Base-by-base conservation (phyloP, 2,888 invertebrate species). In the Zelleria hepariella region DNA sequence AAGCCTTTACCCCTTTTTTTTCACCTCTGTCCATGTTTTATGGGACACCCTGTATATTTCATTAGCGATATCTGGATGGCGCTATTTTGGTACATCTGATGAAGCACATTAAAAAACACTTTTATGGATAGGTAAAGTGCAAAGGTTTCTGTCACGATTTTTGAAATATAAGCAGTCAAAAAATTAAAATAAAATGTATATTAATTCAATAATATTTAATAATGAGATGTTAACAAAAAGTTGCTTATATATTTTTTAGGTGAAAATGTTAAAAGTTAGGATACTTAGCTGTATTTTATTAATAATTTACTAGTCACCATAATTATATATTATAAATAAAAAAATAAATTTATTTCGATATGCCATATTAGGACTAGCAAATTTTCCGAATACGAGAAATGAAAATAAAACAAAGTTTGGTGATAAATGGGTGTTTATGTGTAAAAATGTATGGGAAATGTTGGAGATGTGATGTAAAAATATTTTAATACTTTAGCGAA, bases 391-490 rank as follows among this genome's bases (percentile, higher is more conserved):
- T 61, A 59, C 58, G 21, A 54, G 67, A 65, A 66, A 64, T 62
- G 61, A 59, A 66, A 67, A 64, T 64, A 58, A 62, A 66, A 68
- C 65, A 71, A 72, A 77, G 77, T 70, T 75, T 72, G 65, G 21
- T 5, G 25, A 18, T 18, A 72, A 68, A 80, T 77, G 78, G 64
- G 64, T 73, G 71, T 32, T 57, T 48, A 15, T 21, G 7, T 47
- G 57, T 23, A 21, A n/a, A 18, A 32, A 18, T 60, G 60, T 60
- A 72, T 77, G 75, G 61, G 69, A 72, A 69, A 74, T 73, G 67
- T 71, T 75, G 75, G 73, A 69, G 80, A 74, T 84, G 84, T 83
- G 82, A 84, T 85, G 69, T 84, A 78, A 77, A 71, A 15, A 42
- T 42, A 42, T 5, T 4, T 71, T 77, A 75, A 70, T 75, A 70